Base-by-base conservation (phyloP, 1,140 invertebrate genomes). In the Schlechtendalia chinensis region DNA sequence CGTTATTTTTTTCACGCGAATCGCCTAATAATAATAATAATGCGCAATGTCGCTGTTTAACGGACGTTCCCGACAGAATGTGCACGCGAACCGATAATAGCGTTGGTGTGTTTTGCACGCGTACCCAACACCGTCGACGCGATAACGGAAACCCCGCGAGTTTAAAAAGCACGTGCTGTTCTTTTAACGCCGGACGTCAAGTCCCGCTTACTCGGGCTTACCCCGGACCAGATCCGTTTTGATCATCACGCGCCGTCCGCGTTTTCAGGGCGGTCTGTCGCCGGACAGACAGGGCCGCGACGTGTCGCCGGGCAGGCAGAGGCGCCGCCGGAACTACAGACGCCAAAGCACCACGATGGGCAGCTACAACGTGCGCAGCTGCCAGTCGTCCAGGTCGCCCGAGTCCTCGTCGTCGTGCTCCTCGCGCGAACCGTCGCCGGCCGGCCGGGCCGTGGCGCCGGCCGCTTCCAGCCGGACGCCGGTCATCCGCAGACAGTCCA, bases 401-500 rank as follows among this genome's bases (percentile, higher is more conserved):
- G 92, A 93, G 82, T 86, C 86, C 6, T 93, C 91, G 0, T 91
- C 90, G 58, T 93, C 91, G 8, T 93, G 91, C 84, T 91, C 89
- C 56, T 93, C 92, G 1, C 83, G 87, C n/a, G 87, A 88, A 54
- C 84, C 45, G 83, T 85, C 58, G 81, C 83, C 27, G 58, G 82
- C 54, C 63, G 88, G 4, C 85, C 87, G 17, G 87, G 86, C 45
- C 89, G 91, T 83, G 10, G 50, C 74, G 2, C 91, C 83, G 0
- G 81, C 74, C 5, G 27, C 81, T 14, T 77, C 72, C 22, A 47
- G 50, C 10, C 59, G 81, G 1, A 88, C 91, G 77, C 92, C 92
- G 16, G 89, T 90, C 67, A 93, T 94, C 29, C 87, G 94, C 82
- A 87, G 94, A 83, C 94, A 96, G 87, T 96, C 94, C 12, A 96